phyloP scores from a whole-genome alignment of 2,888 invertebrate species.

The Sminthurides aquaticus region DNA sequence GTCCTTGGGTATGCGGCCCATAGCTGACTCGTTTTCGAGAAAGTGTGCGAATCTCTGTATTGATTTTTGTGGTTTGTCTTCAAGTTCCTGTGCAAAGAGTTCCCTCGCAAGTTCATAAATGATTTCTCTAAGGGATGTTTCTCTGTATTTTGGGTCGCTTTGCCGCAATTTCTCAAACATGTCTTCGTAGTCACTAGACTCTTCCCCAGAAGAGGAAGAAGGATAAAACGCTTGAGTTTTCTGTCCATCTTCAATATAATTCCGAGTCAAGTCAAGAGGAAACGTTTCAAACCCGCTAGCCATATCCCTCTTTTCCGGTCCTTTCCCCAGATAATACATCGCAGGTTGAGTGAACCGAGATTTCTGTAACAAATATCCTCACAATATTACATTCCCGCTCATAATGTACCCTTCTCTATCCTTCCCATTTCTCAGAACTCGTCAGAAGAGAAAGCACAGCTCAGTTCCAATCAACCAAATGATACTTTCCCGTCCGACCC shows the following conservation, averaged over 20 bases:
- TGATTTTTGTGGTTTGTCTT: constrained; percentile 62
- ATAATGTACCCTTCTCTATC: too few relatives aligned
- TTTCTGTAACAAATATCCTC: background rate
- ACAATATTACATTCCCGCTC: too few relatives aligned
- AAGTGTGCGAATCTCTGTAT: constrained; percentile 67
- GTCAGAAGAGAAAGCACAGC: too few relatives aligned
- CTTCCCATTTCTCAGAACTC: too few relatives aligned
- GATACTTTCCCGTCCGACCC: too few relatives aligned
- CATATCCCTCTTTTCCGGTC: background rate
- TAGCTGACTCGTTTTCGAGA: constrained; percentile 63
- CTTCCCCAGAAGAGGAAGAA: background rate
- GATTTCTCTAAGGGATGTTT: constrained; percentile 68
- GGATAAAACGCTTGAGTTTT: background rate
- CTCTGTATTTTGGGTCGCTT: constrained; percentile 59
- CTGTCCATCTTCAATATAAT: background rate
- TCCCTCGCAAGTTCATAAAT: constrained; percentile 74
- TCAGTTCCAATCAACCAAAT: too few relatives aligned
- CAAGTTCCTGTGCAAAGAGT: constrained; percentile 68
- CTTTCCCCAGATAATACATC: background rate
- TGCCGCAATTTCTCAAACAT: background rate
- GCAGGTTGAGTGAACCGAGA: background rate
- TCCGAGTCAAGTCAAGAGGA: background rate
- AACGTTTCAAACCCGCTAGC: background rate
- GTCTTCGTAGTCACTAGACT: constrained; percentile 2
- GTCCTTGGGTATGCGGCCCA: constrained; percentile 64